Conservation (phyloP, 2,113 vertebrate genomes). For the Sebastes fasciatus region DNA sequence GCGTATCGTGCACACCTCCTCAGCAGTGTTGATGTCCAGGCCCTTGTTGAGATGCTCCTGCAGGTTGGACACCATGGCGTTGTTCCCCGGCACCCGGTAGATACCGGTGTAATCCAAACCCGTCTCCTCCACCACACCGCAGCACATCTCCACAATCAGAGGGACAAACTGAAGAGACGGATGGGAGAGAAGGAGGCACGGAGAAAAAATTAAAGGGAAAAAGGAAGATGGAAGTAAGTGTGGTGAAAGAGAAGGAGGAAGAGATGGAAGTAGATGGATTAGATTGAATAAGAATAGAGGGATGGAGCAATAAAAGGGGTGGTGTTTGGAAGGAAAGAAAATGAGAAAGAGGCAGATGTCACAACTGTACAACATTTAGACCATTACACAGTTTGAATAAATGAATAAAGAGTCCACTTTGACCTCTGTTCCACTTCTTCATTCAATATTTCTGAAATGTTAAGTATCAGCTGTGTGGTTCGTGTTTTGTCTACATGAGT, state of each 20-base stretch:
- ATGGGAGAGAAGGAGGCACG: too few relatives aligned
- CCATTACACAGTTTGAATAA: too few relatives aligned
- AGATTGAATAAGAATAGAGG: not conserved
- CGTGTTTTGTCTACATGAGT: not conserved
- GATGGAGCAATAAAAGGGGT: not conserved
- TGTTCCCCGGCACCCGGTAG: conserved; percentile 97
- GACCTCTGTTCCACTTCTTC: not conserved
- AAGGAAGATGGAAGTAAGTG: not conserved
- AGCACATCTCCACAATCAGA: conserved; percentile 94
- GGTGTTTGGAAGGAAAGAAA: too few relatives aligned
- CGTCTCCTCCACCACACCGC: conserved; percentile 90
- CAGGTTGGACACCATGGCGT: conserved; percentile 93
- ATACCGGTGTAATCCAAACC: conserved; percentile 96
- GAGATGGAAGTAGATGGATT: not conserved
- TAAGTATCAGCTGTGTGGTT: not conserved
- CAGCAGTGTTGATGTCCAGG: conserved; percentile 92
- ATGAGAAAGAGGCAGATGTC: too few relatives aligned
- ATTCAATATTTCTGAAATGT: not conserved
- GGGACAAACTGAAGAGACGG: conserved; percentile 88
- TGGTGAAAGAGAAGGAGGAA: not conserved
- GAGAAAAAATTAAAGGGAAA: not conserved
- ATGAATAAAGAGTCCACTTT: not conserved
- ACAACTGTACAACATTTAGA: too few relatives aligned
- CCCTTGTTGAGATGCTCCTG: conserved; percentile 98
- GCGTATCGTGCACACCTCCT: conserved; percentile 84